Evolutionary conservation across 2,113 vertebrate genomes (phyloP).

Genomic region (Motacilla tschutschensis): DNA sequence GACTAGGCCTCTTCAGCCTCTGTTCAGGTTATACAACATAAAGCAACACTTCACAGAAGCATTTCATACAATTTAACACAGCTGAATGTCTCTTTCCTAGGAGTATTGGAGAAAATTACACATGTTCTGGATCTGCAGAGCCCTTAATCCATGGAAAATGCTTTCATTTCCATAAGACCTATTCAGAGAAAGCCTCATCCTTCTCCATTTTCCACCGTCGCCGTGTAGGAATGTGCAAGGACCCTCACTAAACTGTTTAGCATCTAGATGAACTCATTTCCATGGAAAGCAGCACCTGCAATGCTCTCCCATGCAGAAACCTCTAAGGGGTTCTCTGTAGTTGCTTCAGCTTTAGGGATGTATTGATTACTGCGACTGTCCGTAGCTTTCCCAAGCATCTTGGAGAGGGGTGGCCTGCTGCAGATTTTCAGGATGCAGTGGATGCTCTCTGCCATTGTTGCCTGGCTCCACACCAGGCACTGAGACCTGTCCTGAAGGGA

Average conservation of each 20-base stretch:
- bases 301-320: neutral
- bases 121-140: slow-evolving; percentile 26
- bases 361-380: neutral
- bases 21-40: neutral
- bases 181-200: slow-evolving; percentile 8
- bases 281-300: neutral
- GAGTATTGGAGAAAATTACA: slow-evolving; percentile 3
- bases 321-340: neutral
- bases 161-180: slow-evolving; percentile 12
- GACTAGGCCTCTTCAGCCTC: neutral
- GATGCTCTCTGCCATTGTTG: neutral
- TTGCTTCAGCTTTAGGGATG: neutral
- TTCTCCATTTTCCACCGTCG: slow-evolving; percentile 17
- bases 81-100: neutral
- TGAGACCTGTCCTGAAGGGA: neutral
- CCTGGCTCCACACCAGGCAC: neutral
- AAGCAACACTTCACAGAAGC: neutral
- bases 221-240: neutral
- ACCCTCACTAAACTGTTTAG: slow-evolving; percentile 27
- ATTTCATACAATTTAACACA: neutral
- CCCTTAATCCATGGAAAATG: slow-evolving; percentile 34
- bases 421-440: neutral
- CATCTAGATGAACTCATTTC: slow-evolving; percentile 47
- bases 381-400: neutral
- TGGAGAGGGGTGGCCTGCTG: neutral